Evolutionary conservation across 2,797 vertebrate genomes (phyloP).

Genomic region (Argyrosomus regius): DNA sequence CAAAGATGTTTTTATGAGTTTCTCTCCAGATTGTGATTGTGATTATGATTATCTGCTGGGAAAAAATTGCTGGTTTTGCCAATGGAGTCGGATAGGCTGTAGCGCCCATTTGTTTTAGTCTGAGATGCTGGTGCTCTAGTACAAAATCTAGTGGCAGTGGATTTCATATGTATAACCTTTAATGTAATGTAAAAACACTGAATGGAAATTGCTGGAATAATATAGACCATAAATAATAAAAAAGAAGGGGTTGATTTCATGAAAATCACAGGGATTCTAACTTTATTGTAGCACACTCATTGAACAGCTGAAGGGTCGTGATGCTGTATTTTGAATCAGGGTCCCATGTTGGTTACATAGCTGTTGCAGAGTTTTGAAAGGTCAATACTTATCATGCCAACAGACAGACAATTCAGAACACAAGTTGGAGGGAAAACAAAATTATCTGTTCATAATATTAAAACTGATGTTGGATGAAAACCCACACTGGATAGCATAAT

Average conservation of each 20-base stretch:
- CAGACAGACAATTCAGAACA: background rate
- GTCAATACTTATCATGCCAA: background rate
- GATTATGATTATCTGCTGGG: too few species aligned
- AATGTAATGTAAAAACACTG: too few species aligned
- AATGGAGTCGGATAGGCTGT: background rate
- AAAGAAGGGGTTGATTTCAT: background rate
- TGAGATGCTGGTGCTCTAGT: too few species aligned
- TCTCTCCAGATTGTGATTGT: too few species aligned
- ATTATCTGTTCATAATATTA: background rate
- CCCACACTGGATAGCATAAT: background rate
- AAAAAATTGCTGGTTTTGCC: too few species aligned
- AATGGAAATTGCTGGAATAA: background rate
- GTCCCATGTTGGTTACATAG: background rate
- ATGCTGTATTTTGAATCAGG: background rate
- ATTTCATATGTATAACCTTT: too few species aligned
- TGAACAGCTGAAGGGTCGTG: background rate
- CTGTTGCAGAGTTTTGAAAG: background rate
- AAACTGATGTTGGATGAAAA: background rate
- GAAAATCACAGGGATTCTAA: background rate
- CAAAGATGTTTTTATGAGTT: too few species aligned
- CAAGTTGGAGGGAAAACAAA: background rate
- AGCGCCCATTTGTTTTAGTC: too few species aligned
- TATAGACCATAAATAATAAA: background rate
- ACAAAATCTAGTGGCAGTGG: too few species aligned
- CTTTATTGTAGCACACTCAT: background rate